Conservation (phyloP, 1,140 invertebrate species). For the Reticulitermes speratus region DNA sequence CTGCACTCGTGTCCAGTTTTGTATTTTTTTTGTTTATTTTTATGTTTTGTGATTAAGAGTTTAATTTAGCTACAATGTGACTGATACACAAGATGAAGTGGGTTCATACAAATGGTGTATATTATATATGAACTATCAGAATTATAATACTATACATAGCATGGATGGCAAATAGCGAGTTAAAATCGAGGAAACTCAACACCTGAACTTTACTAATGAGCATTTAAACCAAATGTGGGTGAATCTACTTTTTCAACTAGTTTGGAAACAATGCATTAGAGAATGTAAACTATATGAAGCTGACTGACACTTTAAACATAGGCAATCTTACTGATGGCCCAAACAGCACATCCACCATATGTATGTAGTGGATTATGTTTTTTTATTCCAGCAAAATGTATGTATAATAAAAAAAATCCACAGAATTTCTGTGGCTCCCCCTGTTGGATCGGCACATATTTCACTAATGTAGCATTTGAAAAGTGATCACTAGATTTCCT, state of each 20-base stretch:
- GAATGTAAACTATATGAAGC: slow-evolving; percentile 13
- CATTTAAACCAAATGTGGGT: not conserved
- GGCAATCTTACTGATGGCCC: not conserved
- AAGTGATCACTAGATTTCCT: slow-evolving; percentile 32
- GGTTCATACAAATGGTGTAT: slow-evolving; percentile 27
- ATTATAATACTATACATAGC: slow-evolving; percentile 33
- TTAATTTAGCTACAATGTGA: not conserved
- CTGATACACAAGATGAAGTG: slow-evolving; percentile 17
- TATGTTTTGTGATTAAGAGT: not conserved
- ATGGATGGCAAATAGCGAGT: slow-evolving; percentile 31
- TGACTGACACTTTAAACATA: slow-evolving; percentile 15
- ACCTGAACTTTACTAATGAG: too few relatives aligned
- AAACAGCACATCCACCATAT: not conserved
- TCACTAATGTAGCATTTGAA: slow-evolving; percentile 30
- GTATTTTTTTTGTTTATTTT: slow-evolving; percentile 22
- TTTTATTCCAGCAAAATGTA: not conserved
- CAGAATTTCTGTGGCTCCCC: slow-evolving; percentile 24
- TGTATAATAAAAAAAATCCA: slow-evolving; percentile 21
- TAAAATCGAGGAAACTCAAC: not conserved
- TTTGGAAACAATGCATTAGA: not conserved
- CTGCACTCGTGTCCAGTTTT: slow-evolving; percentile 13
- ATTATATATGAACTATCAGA: not conserved
- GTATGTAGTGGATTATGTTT: slow-evolving; percentile 7
- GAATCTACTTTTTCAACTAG: not conserved
- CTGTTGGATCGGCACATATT: slow-evolving; percentile 26